Evolutionary conservation across 2,113 vertebrate species (phyloP), one percentile per base, ranked within the genome.

Genomic region (Heterotis niloticus): DNA sequence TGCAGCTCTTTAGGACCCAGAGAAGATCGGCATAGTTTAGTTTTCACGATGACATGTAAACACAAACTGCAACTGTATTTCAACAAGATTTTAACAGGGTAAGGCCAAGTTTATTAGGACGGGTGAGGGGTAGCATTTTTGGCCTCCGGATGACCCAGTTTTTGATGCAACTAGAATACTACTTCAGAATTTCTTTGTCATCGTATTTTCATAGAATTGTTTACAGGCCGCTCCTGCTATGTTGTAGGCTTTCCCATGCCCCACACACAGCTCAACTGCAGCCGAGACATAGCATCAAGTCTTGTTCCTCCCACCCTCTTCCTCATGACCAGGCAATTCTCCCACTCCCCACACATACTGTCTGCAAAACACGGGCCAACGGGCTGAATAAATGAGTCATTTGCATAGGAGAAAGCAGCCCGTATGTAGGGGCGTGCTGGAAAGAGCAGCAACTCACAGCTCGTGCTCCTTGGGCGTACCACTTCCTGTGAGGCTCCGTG

Each of bases 401-500:
- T 3, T 51, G 34, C 18, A 1, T 18, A n/a, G 51, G 23, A 18
- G 44, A 20, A 44, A 20, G n/a, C 18, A 20, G 52, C 34, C 34
- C 34, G 1, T 10, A 13, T 1, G 70, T 62, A 51, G 23, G 17
- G 34, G 10, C n/a, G 4, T 20, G 52, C 76, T 68, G 76, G 76
- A 68, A 78, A 78, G 24, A 59, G 34, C 51, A 20, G 23, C 34
- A 23, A 14, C 5, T 64, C 5, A 23, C 20, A 17, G 14, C 64
- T 18, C 64, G 18, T 11, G 23, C 59, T 20, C 7, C 18, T 26
- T 17, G 5, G 5, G 1, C 67, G 0, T 11, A 10, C 26, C 24
- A 67, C 52, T 78, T 78, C 76, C 65, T 56, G 64, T 67, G 44
- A 20, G 34, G 23, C 51, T 62, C 71, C 71, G 5, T 44, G 20